Conservation (phyloP, 35 echinoderm and acorn worm species). For the Apostichopus japonicus region DNA sequence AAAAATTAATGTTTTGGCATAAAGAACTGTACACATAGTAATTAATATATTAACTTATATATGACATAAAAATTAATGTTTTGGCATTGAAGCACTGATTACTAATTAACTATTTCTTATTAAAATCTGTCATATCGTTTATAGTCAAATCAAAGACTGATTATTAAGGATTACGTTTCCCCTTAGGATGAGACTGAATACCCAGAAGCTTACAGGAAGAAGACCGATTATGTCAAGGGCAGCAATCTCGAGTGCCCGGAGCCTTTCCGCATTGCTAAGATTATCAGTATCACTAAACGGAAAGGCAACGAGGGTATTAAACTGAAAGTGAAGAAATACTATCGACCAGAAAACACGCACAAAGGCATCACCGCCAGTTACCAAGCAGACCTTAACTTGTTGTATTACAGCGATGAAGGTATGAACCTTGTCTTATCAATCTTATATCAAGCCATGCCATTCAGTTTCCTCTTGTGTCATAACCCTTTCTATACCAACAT, state of each 20-base stretch:
- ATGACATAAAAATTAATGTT: too few species aligned
- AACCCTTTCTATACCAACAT: too few species aligned
- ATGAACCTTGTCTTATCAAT: not conserved
- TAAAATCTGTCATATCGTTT: too few species aligned
- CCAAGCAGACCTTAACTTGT: conserved; percentile 89
- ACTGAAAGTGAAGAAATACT: conserved; percentile 80
- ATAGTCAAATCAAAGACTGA: too few species aligned
- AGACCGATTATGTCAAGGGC: conserved; percentile 86
- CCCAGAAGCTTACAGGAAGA: conserved; percentile 90
- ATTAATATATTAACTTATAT: too few species aligned
- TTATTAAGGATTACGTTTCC: too few species aligned
- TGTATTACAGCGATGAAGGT: conserved; percentile 99
- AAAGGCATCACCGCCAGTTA: conserved; percentile 83
- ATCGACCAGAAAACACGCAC: conserved; percentile 95
- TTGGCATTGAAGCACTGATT: too few species aligned
- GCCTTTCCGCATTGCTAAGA: conserved; percentile 90
- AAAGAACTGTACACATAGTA: too few species aligned
- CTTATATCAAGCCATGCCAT: not conserved
- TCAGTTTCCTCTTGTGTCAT: not conserved
- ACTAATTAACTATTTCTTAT: too few species aligned
- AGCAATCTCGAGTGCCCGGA: conserved; percentile 92
- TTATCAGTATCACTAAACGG: conserved; percentile 70
- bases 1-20: too few species aligned
- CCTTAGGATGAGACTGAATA: conserved; percentile 89
- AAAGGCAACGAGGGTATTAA: conserved; percentile 77